Conservation (phyloP, 2,888 invertebrate genomes). For the Cotesia congregata region DNA sequence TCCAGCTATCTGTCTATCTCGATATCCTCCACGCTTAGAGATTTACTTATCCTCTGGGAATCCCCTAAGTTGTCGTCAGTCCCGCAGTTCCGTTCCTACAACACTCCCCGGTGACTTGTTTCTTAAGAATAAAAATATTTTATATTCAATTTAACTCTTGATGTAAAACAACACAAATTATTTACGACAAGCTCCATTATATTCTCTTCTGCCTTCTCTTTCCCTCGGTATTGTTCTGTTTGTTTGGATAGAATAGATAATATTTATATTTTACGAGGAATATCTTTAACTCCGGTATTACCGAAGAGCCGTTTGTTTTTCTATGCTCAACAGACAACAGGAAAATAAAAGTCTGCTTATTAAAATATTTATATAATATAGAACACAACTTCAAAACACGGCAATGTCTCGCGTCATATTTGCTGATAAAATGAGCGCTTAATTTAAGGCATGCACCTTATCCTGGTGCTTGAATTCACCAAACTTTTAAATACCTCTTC, state of each 20-base stretch:
- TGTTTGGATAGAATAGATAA: neutral
- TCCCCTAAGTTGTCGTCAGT: constrained; percentile 9
- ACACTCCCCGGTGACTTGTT: constrained; percentile 22
- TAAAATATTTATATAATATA: no score
- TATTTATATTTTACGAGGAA: neutral
- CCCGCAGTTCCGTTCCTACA: constrained; percentile 7
- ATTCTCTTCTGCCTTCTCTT: neutral
- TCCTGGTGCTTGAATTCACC: no score
- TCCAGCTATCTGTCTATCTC: constrained; percentile 24
- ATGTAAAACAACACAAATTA: neutral
- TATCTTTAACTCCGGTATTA: neutral
- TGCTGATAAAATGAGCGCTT: no score
- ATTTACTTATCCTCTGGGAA: constrained; percentile 29
- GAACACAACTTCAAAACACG: no score
- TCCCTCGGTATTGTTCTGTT: neutral
- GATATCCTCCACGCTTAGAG: constrained; percentile 16
- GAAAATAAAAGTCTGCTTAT: no score
- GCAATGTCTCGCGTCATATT: no score
- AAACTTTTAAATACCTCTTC: neutral
- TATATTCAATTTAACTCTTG: neutral
- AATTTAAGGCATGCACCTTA: no score
- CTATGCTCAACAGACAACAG: no score
- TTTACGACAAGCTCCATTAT: neutral
- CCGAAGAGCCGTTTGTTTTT: neutral
- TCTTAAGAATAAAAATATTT: constrained; percentile 11